Evolutionary conservation across 2,113 vertebrate genomes (phyloP).

Genomic region (Piprites chloris): DNA sequence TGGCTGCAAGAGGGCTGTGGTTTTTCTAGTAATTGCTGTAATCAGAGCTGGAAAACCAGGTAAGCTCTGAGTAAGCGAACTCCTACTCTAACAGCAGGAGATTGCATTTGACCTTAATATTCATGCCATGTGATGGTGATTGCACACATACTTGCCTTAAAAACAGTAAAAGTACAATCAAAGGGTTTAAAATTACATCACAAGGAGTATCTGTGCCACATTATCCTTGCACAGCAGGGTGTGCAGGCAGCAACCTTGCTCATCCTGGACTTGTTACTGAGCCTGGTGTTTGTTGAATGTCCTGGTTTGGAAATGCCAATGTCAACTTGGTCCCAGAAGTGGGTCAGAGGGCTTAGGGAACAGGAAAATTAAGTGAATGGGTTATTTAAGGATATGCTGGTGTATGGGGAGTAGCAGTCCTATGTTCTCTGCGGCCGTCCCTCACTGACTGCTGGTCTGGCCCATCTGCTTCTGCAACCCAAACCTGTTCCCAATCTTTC

Average conservation of each 20-base stretch:
- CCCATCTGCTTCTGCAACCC: neutral
- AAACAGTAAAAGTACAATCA: neutral
- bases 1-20: neutral
- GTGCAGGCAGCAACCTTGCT: neutral
- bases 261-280: neutral
- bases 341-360: neutral
- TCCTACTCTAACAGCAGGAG: constrained; percentile 36
- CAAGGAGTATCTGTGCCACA: neutral
- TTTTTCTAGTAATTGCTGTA: constrained; percentile 50
- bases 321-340: accelerated
- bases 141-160: neutral
- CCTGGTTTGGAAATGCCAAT: neutral
- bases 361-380: neutral
- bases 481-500: neutral
- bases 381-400: neutral
- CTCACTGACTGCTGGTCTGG: neutral
- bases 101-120: constrained; percentile 31
- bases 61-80: constrained; percentile 42
- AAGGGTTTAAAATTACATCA: neutral
- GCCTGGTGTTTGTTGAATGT: neutral
- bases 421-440: neutral
- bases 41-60: constrained; percentile 54
- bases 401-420: neutral
- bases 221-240: neutral
- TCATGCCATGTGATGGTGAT: constrained; percentile 1